Conservation (phyloP, 1,140 invertebrate species). For the Diorhabda carinulata region DNA sequence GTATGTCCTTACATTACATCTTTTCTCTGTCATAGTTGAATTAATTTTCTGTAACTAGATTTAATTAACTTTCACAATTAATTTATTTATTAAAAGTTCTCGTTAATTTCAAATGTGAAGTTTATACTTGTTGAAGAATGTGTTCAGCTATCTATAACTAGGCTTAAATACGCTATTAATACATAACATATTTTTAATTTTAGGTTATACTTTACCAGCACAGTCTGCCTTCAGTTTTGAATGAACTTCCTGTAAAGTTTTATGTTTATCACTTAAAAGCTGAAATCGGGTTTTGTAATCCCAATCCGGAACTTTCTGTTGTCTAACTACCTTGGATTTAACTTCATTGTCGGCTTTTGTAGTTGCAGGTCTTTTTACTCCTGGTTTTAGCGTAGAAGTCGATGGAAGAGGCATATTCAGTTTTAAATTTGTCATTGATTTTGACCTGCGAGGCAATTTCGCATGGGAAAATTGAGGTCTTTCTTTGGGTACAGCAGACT, state of each 20-base stretch:
- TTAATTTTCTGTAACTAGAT: too few relatives aligned
- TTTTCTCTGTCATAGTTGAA: too few relatives aligned
- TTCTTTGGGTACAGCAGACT: conserved; percentile 11
- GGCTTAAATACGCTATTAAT: too few relatives aligned
- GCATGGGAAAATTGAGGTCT: conserved; percentile 1
- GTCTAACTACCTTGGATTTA: conserved; percentile 23
- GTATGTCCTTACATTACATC: too few relatives aligned
- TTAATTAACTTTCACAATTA: too few relatives aligned
- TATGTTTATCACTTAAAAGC: conserved; percentile 23
- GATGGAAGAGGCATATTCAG: background rate
- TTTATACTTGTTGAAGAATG: too few relatives aligned
- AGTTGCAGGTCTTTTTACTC: background rate
- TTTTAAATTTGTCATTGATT: conserved; percentile 21
- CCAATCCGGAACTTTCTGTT: conserved; percentile 28
- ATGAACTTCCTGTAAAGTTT: conserved; percentile 4
- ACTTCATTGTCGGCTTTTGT: conserved; percentile 14
- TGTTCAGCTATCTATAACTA: too few relatives aligned
- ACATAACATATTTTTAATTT: too few relatives aligned
- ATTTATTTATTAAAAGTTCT: too few relatives aligned
- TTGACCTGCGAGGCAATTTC: conserved; percentile 15
- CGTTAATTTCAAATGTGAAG: too few relatives aligned
- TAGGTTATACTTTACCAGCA: conserved; percentile 8
- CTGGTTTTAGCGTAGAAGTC: background rate
- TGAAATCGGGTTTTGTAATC: conserved; percentile 29
- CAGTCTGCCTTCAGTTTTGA: conserved; percentile 19